These are phyloP conservation scores for Odontomachus brunneus DNA, from an alignment of 1,140 invertebrate genomes.

Conservation along the genomic window DNA sequence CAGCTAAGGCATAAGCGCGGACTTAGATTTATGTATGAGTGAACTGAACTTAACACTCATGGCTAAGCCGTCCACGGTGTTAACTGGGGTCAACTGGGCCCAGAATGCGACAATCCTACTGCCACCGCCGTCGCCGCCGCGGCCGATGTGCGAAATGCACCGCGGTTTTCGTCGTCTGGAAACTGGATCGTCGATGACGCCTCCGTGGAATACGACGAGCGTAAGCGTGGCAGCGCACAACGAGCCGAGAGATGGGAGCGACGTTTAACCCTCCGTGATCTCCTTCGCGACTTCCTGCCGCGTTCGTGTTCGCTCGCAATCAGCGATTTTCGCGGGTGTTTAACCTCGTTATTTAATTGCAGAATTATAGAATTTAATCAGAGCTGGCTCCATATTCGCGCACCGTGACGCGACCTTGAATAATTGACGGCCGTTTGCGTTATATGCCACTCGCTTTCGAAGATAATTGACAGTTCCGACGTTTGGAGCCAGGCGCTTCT, in stretches of 20 bases:
- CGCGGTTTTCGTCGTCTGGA: slow-evolving; percentile 65
- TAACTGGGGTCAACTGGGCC: slow-evolving; percentile 85
- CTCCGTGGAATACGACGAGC: slow-evolving; percentile 54
- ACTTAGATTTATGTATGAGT: slow-evolving; percentile 85
- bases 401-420: slow-evolving; percentile 4
- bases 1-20: slow-evolving; percentile 79
- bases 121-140: slow-evolving; percentile 46
- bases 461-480: neutral
- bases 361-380: slow-evolving; percentile 46
- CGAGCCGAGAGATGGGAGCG: slow-evolving; percentile 32
- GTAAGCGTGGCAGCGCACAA: slow-evolving; percentile 15
- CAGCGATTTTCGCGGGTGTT: slow-evolving; percentile 41
- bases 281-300: slow-evolving; percentile 37
- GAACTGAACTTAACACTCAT: slow-evolving; percentile 84
- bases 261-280: slow-evolving; percentile 59
- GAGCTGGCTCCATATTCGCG: neutral
- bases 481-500: too few relatives aligned
- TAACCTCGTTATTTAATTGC: slow-evolving; percentile 51
- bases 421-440: slow-evolving; percentile 7
- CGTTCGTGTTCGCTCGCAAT: slow-evolving; percentile 43
- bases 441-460: slow-evolving; percentile 5
- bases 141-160: slow-evolving; percentile 71
- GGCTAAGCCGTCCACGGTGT: slow-evolving; percentile 85
- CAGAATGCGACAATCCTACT: slow-evolving; percentile 85
- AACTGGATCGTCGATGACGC: slow-evolving; percentile 74